Percentiles rank a stretch among this genome's conserved stretches.
These are phyloP conservation scores for Pachyuromys duprasi DNA, from an alignment of 2,797 vertebrate genomes.

Conservation along the genomic window DNA sequence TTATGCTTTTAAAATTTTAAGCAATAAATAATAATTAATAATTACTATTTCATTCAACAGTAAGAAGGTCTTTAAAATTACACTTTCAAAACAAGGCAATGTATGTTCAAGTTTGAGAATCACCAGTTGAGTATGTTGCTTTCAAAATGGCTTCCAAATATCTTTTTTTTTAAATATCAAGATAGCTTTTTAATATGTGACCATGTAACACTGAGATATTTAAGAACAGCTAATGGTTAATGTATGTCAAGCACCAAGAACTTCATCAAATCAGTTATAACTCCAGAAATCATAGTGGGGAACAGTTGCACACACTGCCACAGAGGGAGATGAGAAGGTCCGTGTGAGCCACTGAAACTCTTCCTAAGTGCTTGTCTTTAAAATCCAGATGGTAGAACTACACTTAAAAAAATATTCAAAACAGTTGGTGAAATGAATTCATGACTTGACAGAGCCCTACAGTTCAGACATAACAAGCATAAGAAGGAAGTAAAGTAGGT, in stretches of 20 bases:
- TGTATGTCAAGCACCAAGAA: conserved; percentile 52
- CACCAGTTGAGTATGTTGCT: conserved; percentile 30
- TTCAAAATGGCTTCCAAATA: conserved; percentile 34
- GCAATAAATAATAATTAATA: conserved; percentile 41
- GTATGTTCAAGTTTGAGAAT: conserved; percentile 41
- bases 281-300: conserved; percentile 20
- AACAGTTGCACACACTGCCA: conserved; percentile 3
- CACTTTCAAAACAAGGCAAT: conserved; percentile 27
- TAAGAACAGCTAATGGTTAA: conserved; percentile 49
- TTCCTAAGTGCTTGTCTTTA: neutral
- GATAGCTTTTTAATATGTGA: no score
- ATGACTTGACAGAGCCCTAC: neutral
- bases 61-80: neutral
- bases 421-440: neutral
- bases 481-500: neutral
- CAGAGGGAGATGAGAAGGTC: neutral
- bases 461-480: neutral
- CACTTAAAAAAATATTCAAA: neutral
- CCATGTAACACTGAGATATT: no score
- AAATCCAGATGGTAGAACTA: neutral
- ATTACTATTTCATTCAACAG: neutral
- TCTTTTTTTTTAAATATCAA: neutral
- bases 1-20: conserved; percentile 33
- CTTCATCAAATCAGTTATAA: conserved; percentile 51
- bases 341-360: neutral